These are phyloP conservation scores for Mobula hypostoma DNA, from an alignment of 2,113 vertebrate genomes.

Conservation along the genomic window DNA sequence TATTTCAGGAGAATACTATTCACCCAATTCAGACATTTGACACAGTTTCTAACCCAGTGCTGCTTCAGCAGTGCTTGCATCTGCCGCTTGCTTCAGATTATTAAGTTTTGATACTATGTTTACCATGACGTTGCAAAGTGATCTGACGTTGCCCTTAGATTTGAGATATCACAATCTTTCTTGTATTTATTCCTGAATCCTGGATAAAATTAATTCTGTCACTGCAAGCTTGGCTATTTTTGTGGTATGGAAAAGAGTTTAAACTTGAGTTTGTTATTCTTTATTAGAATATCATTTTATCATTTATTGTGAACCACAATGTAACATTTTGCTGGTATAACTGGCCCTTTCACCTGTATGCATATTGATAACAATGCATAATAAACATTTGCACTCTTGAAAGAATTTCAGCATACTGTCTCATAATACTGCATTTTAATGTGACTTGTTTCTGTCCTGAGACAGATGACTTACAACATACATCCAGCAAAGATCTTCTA, in stretches of 20 bases:
- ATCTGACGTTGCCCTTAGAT: neutral
- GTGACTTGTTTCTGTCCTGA: neutral
- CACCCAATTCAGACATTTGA: neutral
- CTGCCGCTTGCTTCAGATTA: neutral
- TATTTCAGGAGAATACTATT: neutral
- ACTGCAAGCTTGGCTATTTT: neutral
- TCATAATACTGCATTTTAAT: neutral
- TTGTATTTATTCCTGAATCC: conserved; percentile 14
- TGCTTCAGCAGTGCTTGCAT: neutral
- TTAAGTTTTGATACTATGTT: neutral
- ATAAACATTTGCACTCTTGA: neutral
- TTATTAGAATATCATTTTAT: conserved; percentile 27
- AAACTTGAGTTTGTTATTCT: conserved; percentile 15
- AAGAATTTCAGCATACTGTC: neutral
- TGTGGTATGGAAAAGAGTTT: neutral
- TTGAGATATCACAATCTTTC: neutral
- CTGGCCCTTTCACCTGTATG: conserved; percentile 21
- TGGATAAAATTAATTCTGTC: neutral
- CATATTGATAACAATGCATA: conserved; percentile 24
- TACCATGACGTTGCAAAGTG: neutral
- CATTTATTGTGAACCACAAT: conserved; percentile 34
- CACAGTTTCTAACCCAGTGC: neutral
- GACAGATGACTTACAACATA: neutral
- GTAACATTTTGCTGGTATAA: conserved; percentile 36
- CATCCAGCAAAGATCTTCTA: neutral